Base-by-base conservation (phyloP, 2,888 invertebrate genomes). In the Stenurella melanura region DNA sequence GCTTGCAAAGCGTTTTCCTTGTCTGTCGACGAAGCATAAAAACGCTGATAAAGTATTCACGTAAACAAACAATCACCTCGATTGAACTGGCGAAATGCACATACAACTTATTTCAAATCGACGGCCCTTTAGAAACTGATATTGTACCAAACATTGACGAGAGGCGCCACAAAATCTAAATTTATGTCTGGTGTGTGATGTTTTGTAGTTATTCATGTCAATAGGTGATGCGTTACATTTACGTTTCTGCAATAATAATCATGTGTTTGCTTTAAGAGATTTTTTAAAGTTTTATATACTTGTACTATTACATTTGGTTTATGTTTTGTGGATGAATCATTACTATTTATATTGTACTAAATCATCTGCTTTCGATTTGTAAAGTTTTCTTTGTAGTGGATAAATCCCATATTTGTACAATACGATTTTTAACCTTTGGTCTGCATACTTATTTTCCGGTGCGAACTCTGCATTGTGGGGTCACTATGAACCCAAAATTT, bases 21-120 rank as follows among this genome's bases (percentile, higher is more conserved):
- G 74, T 61, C 56, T 38, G 74, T 74, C 26, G 61, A 74, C 74
- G 54, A 18, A 42, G 18, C 58, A 57, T 50, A 72, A 77, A 79
- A 77, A 73, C 73, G 76, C 76, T 77, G 78, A 76, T 78, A 78
- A 78, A 76, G 76, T 75, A 76, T 73, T 67, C 66, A 71, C 66
- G 68, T 68, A 74, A 74, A 74, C 68, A 74, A 74, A 74, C 74
- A 68, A 63, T 72, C 63, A 17, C 17, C 15, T 30, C 50, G 15
- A 72, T 63, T 61, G 63, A 26, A 54, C 50, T n/a, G n/a, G 54
- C 50, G 26, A 72, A 71, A 54, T 70, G 61, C 71, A 63, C 54
- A 58, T 63, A 42, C 30, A 50, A 63, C 50, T 63, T 72, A 50
- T 63, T 72, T 72, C 54, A 63, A 61, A 72, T 63, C 30, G n/a